Conservation (phyloP, 2,797 vertebrate genomes). For the Loris lydekkerianus region DNA sequence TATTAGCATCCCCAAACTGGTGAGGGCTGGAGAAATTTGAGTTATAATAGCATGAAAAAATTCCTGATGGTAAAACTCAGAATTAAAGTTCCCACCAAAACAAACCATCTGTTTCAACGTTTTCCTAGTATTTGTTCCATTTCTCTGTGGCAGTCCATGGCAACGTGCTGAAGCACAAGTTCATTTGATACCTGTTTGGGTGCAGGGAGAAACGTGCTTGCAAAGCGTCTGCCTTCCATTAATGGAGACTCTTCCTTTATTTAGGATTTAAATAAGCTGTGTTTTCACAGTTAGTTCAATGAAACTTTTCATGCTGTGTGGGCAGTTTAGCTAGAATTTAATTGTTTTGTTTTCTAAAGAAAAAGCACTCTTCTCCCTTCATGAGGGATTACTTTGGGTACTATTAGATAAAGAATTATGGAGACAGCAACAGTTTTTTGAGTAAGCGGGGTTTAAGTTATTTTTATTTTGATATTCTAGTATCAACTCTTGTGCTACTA, state of each 20-base stretch:
- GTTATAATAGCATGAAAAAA: not conserved
- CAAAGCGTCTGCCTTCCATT: conserved; percentile 50
- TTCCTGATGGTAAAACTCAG: not conserved
- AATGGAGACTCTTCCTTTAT: conserved; percentile 64
- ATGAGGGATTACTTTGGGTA: conserved; percentile 41
- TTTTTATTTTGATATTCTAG: conserved; percentile 47
- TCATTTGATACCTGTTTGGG: not conserved
- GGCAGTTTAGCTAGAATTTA: conserved; percentile 61
- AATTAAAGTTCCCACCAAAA: not conserved
- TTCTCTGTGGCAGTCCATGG: not conserved
- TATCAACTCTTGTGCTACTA: not conserved
- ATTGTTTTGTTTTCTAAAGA: conserved; percentile 75
- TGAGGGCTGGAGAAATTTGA: not conserved
- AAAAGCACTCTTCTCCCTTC: conserved; percentile 56
- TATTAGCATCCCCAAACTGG: too few species aligned
- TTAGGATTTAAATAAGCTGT: conserved; percentile 73
- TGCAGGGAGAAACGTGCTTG: conserved; percentile 66
- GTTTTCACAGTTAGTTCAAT: conserved; percentile 73
- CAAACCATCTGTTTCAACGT: not conserved
- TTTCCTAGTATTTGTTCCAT: not conserved
- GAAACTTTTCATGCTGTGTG: conserved; percentile 72
- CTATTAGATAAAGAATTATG: conserved; percentile 41
- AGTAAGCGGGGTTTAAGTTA: not conserved
- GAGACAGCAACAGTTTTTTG: conserved; percentile 5
- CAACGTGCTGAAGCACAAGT: not conserved